phyloP scores from a whole-genome alignment of 2,797 vertebrate species.

The Schizothorax lantsangensis region DNA sequence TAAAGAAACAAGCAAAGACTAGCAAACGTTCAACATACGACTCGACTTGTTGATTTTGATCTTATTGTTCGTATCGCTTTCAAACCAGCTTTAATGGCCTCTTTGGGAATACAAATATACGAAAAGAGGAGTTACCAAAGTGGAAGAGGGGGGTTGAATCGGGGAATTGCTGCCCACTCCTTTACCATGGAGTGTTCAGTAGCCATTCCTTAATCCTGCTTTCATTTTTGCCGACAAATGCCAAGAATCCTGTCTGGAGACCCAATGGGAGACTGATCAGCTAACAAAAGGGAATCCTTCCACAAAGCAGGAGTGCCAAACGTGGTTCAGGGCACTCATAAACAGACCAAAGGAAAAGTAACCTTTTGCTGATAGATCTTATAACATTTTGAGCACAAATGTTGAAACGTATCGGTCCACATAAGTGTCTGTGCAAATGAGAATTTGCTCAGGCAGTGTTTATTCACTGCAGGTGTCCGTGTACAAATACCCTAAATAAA shows the following conservation, averaged over 20 bases:
- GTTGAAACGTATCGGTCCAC: not conserved
- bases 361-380: slow-evolving; percentile 43
- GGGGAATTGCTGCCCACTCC: slow-evolving; percentile 86
- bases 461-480: slow-evolving; percentile 20
- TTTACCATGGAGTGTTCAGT: slow-evolving; percentile 91
- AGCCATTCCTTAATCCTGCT: slow-evolving; percentile 92
- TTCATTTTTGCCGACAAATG: slow-evolving; percentile 96
- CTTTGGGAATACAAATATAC: slow-evolving; percentile 96
- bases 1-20: slow-evolving; percentile 12
- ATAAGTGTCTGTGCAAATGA: not conserved
- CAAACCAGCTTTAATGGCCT: slow-evolving; percentile 80
- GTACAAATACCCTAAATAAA: not conserved
- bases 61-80: slow-evolving; percentile 75
- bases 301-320: slow-evolving; percentile 84
- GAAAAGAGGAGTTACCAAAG: slow-evolving; percentile 88
- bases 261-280: slow-evolving; percentile 94
- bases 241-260: slow-evolving; percentile 91
- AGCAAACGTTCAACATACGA: slow-evolving; percentile 15
- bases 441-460: not conserved
- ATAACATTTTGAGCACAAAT: slow-evolving; percentile 2
- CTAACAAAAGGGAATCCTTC: slow-evolving; percentile 90
- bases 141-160: slow-evolving; percentile 71
- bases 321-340: slow-evolving; percentile 75
- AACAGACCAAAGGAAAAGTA: slow-evolving; percentile 59
- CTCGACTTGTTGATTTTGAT: slow-evolving; percentile 66